phyloP scores from a whole-genome alignment of 2,888 invertebrate species.

The Apamea sordens region DNA sequence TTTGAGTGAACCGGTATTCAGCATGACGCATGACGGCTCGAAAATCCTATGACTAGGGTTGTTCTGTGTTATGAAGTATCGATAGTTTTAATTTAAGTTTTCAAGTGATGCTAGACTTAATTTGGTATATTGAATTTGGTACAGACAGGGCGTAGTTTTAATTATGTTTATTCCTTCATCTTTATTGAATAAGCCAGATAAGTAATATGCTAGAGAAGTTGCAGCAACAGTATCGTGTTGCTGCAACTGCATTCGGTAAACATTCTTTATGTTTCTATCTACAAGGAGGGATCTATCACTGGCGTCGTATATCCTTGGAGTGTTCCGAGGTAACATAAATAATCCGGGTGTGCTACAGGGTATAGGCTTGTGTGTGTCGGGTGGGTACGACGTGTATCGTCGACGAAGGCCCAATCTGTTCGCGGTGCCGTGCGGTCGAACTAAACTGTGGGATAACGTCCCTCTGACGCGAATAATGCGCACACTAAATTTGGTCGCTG shows the following conservation, averaged over 20 bases:
- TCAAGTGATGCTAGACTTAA: background rate
- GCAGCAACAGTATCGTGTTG: background rate
- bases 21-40: constrained; percentile 19
- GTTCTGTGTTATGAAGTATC: background rate
- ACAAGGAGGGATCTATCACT: too few species aligned
- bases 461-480: too few species aligned
- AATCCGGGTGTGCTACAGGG: too few species aligned
- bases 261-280: background rate
- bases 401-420: too few species aligned
- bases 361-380: too few species aligned
- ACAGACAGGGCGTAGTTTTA: background rate
- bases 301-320: too few species aligned
- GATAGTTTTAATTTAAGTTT: background rate
- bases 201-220: background rate
- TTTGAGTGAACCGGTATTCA: constrained; percentile 37
- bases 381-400: too few species aligned
- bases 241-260: background rate
- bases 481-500: too few species aligned
- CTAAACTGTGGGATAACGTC: too few species aligned
- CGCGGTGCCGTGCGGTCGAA: too few species aligned
- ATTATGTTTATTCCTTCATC: background rate
- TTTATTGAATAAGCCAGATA: background rate
- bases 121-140: background rate
- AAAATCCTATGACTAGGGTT: constrained; percentile 39
- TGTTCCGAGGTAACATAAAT: too few species aligned